Evolutionary conservation across 2,797 vertebrate species (phyloP).

Genomic region (Petrocephalus sullivani): DNA sequence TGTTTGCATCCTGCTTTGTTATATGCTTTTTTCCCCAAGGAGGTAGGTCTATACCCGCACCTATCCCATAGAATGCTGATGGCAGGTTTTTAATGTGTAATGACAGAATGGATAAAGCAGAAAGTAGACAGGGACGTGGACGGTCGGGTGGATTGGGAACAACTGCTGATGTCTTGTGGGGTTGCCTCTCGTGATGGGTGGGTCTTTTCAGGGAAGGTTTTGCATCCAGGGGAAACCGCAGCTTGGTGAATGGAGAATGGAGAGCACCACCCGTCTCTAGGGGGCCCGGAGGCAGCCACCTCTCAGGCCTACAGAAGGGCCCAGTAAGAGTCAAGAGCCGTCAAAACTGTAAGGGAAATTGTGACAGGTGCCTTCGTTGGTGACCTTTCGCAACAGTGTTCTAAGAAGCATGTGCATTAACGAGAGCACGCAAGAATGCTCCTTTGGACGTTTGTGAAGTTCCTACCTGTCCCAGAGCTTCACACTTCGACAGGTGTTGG

Average conservation of each 20-base stretch:
- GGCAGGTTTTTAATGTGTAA: constrained; percentile 22
- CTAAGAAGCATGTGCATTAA: not conserved
- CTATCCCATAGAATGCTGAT: constrained; percentile 5
- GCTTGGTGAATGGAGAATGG: not conserved
- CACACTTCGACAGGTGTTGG: constrained; percentile 46
- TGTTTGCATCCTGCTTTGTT: constrained; percentile 22
- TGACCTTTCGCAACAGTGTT: not conserved
- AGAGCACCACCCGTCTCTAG: not conserved
- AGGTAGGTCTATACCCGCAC: constrained; percentile 52
- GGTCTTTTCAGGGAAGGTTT: constrained; percentile 16
- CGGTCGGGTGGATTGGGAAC: not conserved
- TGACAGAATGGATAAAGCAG: not conserved
- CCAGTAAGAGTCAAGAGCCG: constrained; percentile 57
- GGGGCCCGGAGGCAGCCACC: not conserved
- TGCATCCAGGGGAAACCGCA: constrained; percentile 8
- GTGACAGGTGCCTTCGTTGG: constrained; percentile 17
- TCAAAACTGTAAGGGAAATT: constrained; percentile 54
- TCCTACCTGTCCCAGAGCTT: constrained; percentile 51
- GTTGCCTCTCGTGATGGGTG: not conserved
- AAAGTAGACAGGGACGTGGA: not conserved
- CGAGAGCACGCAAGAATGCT: not conserved
- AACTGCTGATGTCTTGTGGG: not conserved
- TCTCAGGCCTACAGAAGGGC: constrained; percentile 12
- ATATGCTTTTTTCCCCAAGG: constrained; percentile 44
- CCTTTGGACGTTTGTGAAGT: constrained; percentile 8